Percentiles rank a stretch among this genome's conserved stretches.
These are phyloP conservation scores for Beroe forskalii DNA, from an alignment of 37 sponge, comb jelly and placozoan species.

Conservation along the genomic window DNA sequence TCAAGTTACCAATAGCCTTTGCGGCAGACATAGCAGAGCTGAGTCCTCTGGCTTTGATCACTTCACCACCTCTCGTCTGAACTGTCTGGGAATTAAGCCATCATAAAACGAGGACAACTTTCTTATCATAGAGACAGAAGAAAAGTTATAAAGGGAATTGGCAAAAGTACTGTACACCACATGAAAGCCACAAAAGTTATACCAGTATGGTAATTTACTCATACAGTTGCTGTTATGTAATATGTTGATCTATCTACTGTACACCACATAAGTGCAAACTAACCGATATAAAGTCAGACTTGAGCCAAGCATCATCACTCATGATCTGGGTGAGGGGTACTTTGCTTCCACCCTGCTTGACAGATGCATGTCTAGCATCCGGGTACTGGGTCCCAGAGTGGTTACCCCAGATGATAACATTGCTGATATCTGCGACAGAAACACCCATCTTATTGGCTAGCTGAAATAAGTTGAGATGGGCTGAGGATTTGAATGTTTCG, in stretches of 20 bases:
- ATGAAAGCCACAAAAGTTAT: too few species aligned
- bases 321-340: slow-evolving; percentile 73
- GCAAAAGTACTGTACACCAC: too few species aligned
- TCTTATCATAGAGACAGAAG: too few species aligned
- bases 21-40: slow-evolving; percentile 98
- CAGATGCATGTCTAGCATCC: slow-evolving; percentile 81
- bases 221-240: too few species aligned
- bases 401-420: slow-evolving; percentile 99
- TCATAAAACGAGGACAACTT: too few species aligned
- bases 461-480: too few species aligned
- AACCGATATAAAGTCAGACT: slow-evolving; percentile 94
- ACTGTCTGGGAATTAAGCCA: slow-evolving; percentile 81
- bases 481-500: too few species aligned
- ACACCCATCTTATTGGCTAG: slow-evolving; percentile 77
- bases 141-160: too few species aligned
- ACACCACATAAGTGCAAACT: too few species aligned
- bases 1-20: slow-evolving; percentile 84
- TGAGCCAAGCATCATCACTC: slow-evolving; percentile 91
- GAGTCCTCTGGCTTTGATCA: slow-evolving; percentile 89
- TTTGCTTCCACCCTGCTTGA: slow-evolving; percentile 64
- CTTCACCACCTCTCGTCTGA: slow-evolving; percentile 89
- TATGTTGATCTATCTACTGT: too few species aligned
- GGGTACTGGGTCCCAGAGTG: slow-evolving; percentile 99
- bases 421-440: slow-evolving; percentile 71
- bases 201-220: too few species aligned